Base-by-base conservation (phyloP, 1,140 invertebrate species). In the Cydia splendana region DNA sequence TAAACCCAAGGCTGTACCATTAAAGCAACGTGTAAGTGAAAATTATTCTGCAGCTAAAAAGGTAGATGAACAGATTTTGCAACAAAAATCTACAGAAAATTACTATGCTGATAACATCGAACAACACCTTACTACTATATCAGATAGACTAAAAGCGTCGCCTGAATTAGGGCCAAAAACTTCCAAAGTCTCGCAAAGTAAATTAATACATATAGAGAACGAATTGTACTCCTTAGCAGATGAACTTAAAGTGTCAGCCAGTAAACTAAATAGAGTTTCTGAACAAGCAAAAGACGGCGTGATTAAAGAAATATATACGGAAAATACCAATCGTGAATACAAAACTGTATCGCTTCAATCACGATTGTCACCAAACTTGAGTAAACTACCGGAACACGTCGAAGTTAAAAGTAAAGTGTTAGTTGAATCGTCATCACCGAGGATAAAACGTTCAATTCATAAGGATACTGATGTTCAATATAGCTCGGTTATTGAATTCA, bases 1-100 rank as follows among this genome's bases (percentile, higher is more conserved):
- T 6, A 87, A 86, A 77, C 89, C 91, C 9, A 92, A 88, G 82
- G 80, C 85, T 65, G 82, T 92, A n/a, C 78, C 91, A 9, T 80
- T 91, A 67, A 90, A 89, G 80, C 90, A 92, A 79, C 91, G 88
- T 87, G 82, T 92, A 69, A 85, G 84, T 79, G 81, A 87, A 81
- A 85, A 88, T 78, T 91, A 89, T 76, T 65, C 77, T 34, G 79
- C 87, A 12, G 85, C 81, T 7, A 92, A 91, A 80, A 87, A 84
- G 79, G 80, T 89, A 74, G 87, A 91, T 80, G 81, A 87, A 42
- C 85, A 85, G 74, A 81, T 91, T 45, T 74, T 67, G 18, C 77
- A 80, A 67, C 48, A 28, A 45, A 76, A 79, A 48, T 69, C 75
- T 34, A 28, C 38, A 9, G 20, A 74, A 74, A 51, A 74, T 18